phyloP scores from a whole-genome alignment of 2,113 vertebrate genomes.

The Daphoenositta chrysoptera region DNA sequence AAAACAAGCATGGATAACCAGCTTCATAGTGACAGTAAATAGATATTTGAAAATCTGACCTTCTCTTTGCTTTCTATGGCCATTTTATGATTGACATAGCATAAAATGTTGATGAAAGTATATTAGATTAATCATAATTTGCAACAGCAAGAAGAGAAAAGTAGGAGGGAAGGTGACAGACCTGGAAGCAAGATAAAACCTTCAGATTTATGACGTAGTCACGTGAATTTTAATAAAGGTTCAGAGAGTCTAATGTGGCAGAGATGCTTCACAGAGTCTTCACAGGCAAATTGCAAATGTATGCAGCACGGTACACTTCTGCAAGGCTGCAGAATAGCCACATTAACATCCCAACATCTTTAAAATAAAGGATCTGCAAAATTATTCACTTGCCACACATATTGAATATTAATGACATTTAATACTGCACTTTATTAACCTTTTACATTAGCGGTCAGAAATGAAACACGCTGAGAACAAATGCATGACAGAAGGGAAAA shows the following conservation, averaged over 20 bases:
- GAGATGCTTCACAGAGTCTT: conserved; percentile 43
- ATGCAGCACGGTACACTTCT: neutral
- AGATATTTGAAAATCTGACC: neutral
- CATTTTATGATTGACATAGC: neutral
- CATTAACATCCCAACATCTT: conserved; percentile 28
- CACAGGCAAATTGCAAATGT: neutral
- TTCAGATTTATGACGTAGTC: conserved; percentile 16
- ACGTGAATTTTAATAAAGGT: conserved; percentile 35
- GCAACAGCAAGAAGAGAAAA: neutral
- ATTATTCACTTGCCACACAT: conserved; percentile 49
- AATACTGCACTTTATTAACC: conserved; percentile 72
- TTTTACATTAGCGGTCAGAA: conserved; percentile 73
- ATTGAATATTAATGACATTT: conserved; percentile 69
- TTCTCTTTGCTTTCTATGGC: neutral
- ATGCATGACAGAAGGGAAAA: conserved; percentile 63
- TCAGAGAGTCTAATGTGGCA: conserved; percentile 5
- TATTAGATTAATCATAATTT: neutral
- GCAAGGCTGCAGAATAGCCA: conserved; percentile 39
- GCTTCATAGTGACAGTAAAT: neutral
- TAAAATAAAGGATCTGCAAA: conserved; percentile 65
- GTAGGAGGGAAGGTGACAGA: neutral
- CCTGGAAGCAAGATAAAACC: neutral
- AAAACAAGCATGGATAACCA: neutral
- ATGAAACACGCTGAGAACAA: conserved; percentile 62
- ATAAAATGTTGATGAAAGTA: neutral